Conservation (phyloP, 2,797 vertebrate genomes). For the Molothrus ater region DNA sequence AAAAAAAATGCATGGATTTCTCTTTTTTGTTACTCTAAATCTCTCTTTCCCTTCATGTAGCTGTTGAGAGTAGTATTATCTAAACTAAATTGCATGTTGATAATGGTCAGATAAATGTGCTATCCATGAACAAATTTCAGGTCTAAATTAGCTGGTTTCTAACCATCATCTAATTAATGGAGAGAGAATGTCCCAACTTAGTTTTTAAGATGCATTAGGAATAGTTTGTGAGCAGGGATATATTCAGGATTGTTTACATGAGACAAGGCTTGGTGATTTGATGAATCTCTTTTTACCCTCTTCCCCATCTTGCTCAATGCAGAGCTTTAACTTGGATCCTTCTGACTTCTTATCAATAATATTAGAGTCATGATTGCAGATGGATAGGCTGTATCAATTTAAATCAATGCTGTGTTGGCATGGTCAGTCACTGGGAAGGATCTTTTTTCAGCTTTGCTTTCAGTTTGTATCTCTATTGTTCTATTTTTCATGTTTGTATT, state of each 20-base stretch:
- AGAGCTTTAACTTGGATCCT: not conserved
- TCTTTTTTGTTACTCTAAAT: not conserved
- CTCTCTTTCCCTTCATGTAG: not conserved
- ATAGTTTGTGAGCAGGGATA: not conserved
- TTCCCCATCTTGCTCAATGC: not conserved
- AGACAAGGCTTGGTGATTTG: not conserved
- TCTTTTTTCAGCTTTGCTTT: not conserved
- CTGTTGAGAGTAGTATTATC: not conserved
- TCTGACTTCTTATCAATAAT: not conserved
- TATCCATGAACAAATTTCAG: not conserved
- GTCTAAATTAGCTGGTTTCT: not conserved
- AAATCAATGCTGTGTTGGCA: not conserved
- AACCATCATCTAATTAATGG: not conserved
- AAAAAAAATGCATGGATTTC: not conserved
- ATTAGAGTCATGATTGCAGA: not conserved
- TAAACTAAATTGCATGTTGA: not conserved
- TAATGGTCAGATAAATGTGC: not conserved
- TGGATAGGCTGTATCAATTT: not conserved
- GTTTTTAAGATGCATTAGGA: not conserved
- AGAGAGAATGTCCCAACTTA: not conserved
- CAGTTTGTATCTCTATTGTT: not conserved
- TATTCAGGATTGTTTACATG: not conserved
- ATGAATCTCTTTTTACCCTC: not conserved
- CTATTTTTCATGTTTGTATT: not conserved
- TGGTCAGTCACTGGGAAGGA: not conserved